Percentiles rank a stretch among this genome's conserved stretches.
These are phyloP conservation scores for Nephrotoma flavescens DNA, from an alignment of 2,888 invertebrate genomes.

Conservation along the genomic window DNA sequence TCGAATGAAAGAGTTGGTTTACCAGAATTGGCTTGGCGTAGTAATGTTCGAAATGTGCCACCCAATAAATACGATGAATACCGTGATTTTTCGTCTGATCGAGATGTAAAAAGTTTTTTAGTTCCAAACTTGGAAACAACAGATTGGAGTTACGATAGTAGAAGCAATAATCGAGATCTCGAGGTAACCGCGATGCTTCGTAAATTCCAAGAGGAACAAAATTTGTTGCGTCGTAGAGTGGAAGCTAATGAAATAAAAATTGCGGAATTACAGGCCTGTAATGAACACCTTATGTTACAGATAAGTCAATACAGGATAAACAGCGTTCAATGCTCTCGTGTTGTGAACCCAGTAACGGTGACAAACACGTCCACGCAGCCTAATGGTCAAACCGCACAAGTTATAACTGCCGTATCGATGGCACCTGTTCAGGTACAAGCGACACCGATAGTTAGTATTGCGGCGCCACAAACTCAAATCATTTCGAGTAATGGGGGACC, in stretches of 20 bases:
- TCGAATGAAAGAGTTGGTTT: neutral
- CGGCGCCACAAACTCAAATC: slow-evolving; percentile 27
- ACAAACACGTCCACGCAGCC: slow-evolving; percentile 39
- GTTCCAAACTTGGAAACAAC: neutral
- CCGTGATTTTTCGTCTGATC: neutral
- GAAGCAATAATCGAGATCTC: slow-evolving; percentile 2
- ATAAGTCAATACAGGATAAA: slow-evolving; percentile 54
- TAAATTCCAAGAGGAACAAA: slow-evolving; percentile 18
- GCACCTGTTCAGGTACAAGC: slow-evolving; percentile 37
- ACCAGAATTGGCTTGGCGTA: neutral
- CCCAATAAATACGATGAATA: neutral
- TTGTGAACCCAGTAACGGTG: slow-evolving; percentile 44
- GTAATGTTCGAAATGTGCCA: neutral
- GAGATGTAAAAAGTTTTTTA: neutral
- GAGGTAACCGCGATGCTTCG: slow-evolving; percentile 17
- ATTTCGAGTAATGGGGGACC: slow-evolving; percentile 14
- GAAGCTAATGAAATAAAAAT: slow-evolving; percentile 24
- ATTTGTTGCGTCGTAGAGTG: slow-evolving; percentile 17
- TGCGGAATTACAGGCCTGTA: slow-evolving; percentile 55
- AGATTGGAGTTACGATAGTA: neutral
- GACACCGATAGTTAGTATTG: slow-evolving; percentile 44
- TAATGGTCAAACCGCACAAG: slow-evolving; percentile 30
- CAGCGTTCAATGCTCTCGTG: slow-evolving; percentile 37
- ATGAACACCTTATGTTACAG: slow-evolving; percentile 63
- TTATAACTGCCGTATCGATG: slow-evolving; percentile 40